Conservation (phyloP, 2,888 invertebrate genomes). For the Ceramica pisi region DNA sequence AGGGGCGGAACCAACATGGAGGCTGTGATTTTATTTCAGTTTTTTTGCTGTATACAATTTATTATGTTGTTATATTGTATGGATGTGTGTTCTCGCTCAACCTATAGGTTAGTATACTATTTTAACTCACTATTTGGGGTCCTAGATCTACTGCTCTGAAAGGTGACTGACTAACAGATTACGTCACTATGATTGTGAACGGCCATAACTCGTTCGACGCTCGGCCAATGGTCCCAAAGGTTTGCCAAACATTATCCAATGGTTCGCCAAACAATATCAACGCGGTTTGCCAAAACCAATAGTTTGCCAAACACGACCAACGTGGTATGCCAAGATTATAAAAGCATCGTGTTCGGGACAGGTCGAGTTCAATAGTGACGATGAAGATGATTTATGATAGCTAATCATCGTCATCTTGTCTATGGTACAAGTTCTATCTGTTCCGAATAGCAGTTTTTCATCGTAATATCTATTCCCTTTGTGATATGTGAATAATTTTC, state of each 20-base stretch:
- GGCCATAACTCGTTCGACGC: neutral
- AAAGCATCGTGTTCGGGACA: neutral
- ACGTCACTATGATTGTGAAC: neutral
- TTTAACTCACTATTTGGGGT: neutral
- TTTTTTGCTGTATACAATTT: neutral
- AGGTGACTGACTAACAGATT: neutral
- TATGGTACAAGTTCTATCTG: neutral
- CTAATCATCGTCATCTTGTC: too few species aligned
- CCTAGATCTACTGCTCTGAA: neutral
- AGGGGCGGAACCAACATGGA: constrained; percentile 12
- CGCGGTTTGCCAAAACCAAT: constrained; percentile 7
- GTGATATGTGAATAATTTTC: too few species aligned
- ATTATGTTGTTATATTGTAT: neutral
- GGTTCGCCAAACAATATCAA: constrained; percentile 1
- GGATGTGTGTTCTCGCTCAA: neutral
- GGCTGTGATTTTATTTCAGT: constrained; percentile 30
- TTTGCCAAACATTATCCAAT: constrained; percentile 1
- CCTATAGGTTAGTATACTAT: neutral
- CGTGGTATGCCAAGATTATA: constrained; percentile 9
- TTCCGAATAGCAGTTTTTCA: neutral
- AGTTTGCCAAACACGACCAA: constrained; percentile 13
- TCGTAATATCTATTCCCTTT: neutral
- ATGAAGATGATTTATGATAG: neutral
- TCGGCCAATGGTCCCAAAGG: neutral
- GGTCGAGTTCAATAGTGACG: neutral